Conservation (phyloP, 2,888 invertebrate species). For the Gerris lacustris region DNA sequence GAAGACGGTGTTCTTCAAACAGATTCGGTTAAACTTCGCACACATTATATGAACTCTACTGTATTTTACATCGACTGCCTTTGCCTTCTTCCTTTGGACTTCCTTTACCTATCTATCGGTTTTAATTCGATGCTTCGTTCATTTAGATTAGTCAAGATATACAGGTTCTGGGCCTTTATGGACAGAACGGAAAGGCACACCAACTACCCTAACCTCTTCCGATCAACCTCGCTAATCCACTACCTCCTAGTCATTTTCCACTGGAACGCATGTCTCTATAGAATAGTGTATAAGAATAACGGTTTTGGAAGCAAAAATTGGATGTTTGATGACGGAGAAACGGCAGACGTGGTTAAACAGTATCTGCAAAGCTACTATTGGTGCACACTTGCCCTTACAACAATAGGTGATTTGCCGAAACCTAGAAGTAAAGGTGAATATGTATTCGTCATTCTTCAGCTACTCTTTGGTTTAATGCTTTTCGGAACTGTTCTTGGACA, state of each 20-base stretch:
- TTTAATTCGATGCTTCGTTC: conserved; percentile 91
- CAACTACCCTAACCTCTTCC: conserved; percentile 95
- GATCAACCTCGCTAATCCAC: conserved; percentile 82
- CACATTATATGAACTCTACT: conserved; percentile 95
- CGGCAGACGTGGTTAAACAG: conserved; percentile 80
- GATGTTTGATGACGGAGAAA: conserved; percentile 77
- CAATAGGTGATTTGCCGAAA: conserved; percentile 82
- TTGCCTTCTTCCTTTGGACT: conserved; percentile 92
- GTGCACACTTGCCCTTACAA: conserved; percentile 92
- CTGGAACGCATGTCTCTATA: conserved; percentile 98
- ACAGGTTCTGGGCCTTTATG: conserved; percentile 97
- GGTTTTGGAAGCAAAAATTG: conserved; percentile 87
- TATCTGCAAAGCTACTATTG: conserved; percentile 97
- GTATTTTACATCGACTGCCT: conserved; percentile 98
- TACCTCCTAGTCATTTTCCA: conserved; percentile 96
- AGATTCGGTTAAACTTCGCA: conserved; percentile 79
- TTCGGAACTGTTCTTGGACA: conserved; percentile 95
- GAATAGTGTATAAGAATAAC: conserved; percentile 90
- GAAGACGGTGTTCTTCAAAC: conserved; percentile 97
- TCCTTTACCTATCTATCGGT: conserved; percentile 93
- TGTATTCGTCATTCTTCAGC: conserved; percentile 86
- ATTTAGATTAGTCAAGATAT: conserved; percentile 92
- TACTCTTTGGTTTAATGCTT: conserved; percentile 83
- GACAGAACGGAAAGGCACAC: conserved; percentile 96
- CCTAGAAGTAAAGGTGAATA: conserved; percentile 90